These are phyloP conservation scores for Mormyrus lacerda DNA, from an alignment of 2,113 vertebrate genomes.

Conservation along the genomic window DNA sequence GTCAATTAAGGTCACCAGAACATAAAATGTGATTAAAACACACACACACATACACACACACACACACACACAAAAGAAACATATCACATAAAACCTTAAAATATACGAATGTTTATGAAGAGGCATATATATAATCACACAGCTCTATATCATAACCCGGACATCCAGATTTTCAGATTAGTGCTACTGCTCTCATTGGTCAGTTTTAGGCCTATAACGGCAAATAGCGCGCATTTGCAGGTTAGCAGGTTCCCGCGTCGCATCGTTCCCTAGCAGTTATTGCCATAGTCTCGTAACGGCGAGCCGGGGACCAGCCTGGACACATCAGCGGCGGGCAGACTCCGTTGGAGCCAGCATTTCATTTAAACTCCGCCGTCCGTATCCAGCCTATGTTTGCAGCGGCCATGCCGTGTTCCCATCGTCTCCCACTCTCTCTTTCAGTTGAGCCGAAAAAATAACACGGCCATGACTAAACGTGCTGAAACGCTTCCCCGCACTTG, in stretches of 20 bases:
- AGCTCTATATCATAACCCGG: neutral
- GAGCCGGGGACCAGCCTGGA: neutral
- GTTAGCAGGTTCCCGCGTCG: neutral
- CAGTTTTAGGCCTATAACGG: neutral
- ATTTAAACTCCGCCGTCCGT: neutral
- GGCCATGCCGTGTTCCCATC: neutral
- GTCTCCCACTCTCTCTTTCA: neutral
- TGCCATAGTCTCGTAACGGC: neutral
- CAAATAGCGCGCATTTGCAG: neutral
- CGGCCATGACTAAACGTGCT: neutral
- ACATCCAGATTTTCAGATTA: neutral
- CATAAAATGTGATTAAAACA: neutral
- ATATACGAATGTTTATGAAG: neutral
- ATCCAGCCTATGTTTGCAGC: neutral
- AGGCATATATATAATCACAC: neutral
- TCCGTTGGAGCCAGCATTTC: neutral
- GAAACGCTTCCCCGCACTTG: neutral
- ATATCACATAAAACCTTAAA: neutral
- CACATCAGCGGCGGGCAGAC: neutral
- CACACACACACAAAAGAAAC: neutral
- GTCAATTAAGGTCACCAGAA: neutral
- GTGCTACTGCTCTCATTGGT: neutral
- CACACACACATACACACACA: neutral
- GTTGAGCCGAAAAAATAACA: neutral
- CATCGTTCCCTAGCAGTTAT: neutral